Base-by-base conservation (phyloP, 2,113 vertebrate genomes). In the Steatornis caripensis region DNA sequence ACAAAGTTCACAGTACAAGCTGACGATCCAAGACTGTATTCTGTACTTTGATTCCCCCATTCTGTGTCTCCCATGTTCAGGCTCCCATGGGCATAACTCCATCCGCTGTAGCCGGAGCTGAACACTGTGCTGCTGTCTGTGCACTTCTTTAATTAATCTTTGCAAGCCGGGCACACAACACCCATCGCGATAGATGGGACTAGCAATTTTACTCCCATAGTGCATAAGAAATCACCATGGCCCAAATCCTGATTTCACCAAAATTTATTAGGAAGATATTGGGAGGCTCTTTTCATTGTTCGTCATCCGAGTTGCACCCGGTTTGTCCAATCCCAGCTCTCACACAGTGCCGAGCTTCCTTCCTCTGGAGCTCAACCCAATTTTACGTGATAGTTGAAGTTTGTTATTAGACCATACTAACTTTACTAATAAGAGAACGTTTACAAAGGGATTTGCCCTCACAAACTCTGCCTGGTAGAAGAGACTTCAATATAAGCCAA, bases 1-100 rank as follows among this genome's bases (percentile, higher is more conserved):
- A 81, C 95, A 91, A 92, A 94, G 95, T 88, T 70, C 92, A 94
- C 43, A 43, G 96, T 91, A 75, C 84, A 90, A 91, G 34, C 75
- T 89, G 95, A 77, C 4, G 85, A 97, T 89, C 84, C 91, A 96
- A 90, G 69, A 96, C 87, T 5, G 6, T 9, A 20, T 32, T 62
- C 34, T 87, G 96, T 19, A 97, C 96, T 97, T 97, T 96, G 96
- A 82, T 74, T 88, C 41, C 32, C 58, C 39, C 16, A 1, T 6
- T 60, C 20, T 30, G 64, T n/a, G 8, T 41, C 54, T 61, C 36
- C n/a, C 1, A 1, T 24, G 15, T 41, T 68, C 29, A 39, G 12
- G 23, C 72, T 90, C 87, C 78, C 54, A 39, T 22, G 16, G 30
- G 43, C 37, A 8, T 6, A 70, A 66, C 20, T 54, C 45, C 34